Evolutionary conservation across 2,888 invertebrate genomes (phyloP).

Genomic region (Arctia plantaginis): DNA sequence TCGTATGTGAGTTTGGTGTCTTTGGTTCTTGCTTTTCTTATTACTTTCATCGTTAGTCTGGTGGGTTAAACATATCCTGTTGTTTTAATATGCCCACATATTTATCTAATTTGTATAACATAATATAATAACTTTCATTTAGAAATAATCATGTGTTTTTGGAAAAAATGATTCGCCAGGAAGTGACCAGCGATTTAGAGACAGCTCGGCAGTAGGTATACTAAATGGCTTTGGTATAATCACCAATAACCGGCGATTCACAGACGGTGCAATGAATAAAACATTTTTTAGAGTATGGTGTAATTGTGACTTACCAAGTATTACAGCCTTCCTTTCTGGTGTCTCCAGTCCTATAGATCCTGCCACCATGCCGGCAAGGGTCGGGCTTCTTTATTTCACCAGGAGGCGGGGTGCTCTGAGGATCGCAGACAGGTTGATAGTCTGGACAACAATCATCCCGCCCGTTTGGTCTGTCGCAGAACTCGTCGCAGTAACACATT

Average conservation of each 20-base stretch:
- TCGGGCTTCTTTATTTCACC: background rate
- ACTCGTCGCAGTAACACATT: constrained; percentile 98
- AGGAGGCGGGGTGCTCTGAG: constrained; percentile 6
- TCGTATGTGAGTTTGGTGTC: no score
- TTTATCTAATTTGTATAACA: background rate
- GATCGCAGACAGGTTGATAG: constrained; percentile 75
- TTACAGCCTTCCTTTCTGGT: constrained; percentile 18
- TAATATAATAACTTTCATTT: background rate
- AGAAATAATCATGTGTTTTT: background rate
- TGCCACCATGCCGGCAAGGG: constrained; percentile 38
- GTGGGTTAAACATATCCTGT: background rate
- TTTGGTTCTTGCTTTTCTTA: no score
- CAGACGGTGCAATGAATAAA: background rate
- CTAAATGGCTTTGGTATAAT: no score
- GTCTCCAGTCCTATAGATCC: constrained; percentile 32
- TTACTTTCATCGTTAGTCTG: background rate
- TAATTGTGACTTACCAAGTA: constrained; percentile 18
- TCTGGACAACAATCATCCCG: constrained; percentile 98
- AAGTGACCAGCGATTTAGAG: no score
- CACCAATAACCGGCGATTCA: no score
- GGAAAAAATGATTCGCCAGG: no score
- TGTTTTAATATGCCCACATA: background rate
- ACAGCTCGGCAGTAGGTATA: no score
- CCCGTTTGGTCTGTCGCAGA: constrained; percentile 91
- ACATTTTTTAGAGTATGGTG: background rate